Base-by-base conservation (phyloP, 2,888 invertebrate species). In the Drosophila sordidula region DNA sequence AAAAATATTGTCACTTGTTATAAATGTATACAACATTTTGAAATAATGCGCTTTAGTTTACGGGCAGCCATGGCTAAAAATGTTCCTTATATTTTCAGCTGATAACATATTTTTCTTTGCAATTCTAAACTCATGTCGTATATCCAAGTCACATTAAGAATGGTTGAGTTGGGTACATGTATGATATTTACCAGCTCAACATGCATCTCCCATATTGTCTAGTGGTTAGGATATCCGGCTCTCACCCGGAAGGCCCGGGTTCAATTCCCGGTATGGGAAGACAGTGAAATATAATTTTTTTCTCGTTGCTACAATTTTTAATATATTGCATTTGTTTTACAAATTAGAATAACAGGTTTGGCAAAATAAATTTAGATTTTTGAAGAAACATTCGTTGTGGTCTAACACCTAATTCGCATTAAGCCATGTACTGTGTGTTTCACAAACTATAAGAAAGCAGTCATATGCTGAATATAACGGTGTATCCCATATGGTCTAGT, bases 201-300 rank as follows among this genome's bases (percentile, higher is more conserved):
- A 3, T 0, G 0, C 45, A 63, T 22, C 26, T 91, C 91, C 91
- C 90, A 90, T 91, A 91, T 90, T 89, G 91, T 91, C 91, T 91
- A 91, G 91, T 91, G 90, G 90, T 85, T 91, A 90, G 90, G 91
- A 91, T 91, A 90, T 90, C 91, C 90, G 90, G 91, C 89, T 91
- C 90, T 91, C 91, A 91, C 91, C 91, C 91, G 90, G 91, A 88
- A 91, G 91, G 95, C 95, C 95, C 95, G 95, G 95, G 95, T 95
- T 95, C 95, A 95, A 95, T 95, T 95, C 95, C 96, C 96, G 96
- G 96, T 96, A 96, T 96, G 96, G 96, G 96, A 96, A 90, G 0
- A 1, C 3, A 0, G 1, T 16, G 1, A 5, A 3, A 0, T 9
- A 0, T 3, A 6, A 3, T 6, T 5, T 14, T 56, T 36, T 25